Percentiles rank a stretch among this genome's conserved stretches.
These are phyloP conservation scores for Florisuga fusca DNA, from an alignment of 2,797 vertebrate genomes.

Conservation along the genomic window DNA sequence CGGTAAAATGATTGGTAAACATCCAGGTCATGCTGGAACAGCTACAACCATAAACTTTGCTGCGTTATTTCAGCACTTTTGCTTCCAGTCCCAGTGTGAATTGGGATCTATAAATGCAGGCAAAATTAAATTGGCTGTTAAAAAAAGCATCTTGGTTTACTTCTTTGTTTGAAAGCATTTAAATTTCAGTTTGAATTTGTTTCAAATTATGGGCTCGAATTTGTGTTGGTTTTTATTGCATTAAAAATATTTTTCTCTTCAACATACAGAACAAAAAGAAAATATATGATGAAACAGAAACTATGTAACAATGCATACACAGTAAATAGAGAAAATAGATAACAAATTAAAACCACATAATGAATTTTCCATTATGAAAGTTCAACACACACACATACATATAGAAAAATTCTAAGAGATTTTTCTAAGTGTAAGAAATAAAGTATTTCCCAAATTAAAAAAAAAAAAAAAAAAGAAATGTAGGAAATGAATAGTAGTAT, in stretches of 20 bases:
- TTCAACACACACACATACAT: too few species aligned
- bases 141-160: neutral
- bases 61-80: neutral
- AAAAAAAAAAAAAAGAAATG: too few species aligned
- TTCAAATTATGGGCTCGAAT: neutral
- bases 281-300: neutral
- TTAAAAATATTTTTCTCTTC: neutral
- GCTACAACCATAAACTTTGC: neutral
- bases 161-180: neutral
- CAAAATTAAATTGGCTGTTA: neutral
- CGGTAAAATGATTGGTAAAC: neutral
- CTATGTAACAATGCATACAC: neutral
- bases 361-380: too few species aligned
- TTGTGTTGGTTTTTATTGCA: neutral
- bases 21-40: neutral
- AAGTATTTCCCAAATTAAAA: neutral
- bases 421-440: neutral
- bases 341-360: neutral
- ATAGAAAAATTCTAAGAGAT: too few species aligned
- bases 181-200: neutral
- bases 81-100: neutral
- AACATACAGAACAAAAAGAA: neutral
- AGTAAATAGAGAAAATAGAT: neutral
- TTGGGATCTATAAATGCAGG: neutral
- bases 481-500: neutral